Evolutionary conservation across 2,797 vertebrate genomes (phyloP).

Genomic region (Falco peregrinus): DNA sequence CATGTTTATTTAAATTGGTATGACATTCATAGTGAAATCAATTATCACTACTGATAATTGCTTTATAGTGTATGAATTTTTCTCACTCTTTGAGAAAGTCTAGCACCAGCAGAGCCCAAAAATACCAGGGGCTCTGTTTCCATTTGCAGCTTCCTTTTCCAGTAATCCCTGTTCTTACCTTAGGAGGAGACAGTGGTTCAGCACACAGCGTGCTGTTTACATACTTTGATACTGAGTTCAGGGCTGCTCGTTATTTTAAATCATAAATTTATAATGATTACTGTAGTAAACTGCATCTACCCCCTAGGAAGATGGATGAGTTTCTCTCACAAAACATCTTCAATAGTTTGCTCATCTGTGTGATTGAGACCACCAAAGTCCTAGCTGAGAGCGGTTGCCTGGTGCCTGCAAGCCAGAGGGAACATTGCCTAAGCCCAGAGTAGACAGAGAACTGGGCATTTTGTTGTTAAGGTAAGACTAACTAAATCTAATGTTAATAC

Average conservation of each 20-base stretch:
- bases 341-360: not conserved
- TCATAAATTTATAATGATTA: not conserved
- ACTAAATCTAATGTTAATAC: not conserved
- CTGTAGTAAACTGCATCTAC: not conserved
- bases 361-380: not conserved
- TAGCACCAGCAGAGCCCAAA: not conserved
- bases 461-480: not conserved
- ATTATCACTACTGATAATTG: not conserved
- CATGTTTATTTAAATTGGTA: not conserved
- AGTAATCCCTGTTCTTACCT: not conserved
- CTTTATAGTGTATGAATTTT: not conserved
- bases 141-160: not conserved
- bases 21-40: not conserved
- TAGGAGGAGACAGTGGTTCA: not conserved
- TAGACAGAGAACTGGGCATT: not conserved
- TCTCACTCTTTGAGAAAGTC: not conserved
- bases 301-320: not conserved
- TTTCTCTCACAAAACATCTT: not conserved
- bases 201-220: not conserved
- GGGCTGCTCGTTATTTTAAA: not conserved
- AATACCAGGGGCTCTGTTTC: not conserved
- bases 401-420: not conserved
- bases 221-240: not conserved
- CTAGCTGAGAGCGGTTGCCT: not conserved
- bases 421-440: not conserved